Evolutionary conservation across 2,113 vertebrate species (phyloP).

Genomic region (Psilopogon haemacephalus): DNA sequence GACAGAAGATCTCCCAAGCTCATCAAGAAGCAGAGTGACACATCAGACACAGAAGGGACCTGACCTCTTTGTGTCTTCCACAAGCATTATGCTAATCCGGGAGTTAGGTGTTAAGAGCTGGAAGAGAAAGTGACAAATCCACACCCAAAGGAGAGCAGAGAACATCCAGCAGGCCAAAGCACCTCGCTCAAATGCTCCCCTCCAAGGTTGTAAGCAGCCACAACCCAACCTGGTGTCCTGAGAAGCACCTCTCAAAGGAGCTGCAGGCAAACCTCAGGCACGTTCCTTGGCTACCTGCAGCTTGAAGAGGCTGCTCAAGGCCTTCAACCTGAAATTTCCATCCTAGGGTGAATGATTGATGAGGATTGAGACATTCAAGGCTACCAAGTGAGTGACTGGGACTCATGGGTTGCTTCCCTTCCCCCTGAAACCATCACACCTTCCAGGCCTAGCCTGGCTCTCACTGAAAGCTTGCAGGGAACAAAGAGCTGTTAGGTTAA

Average conservation of each 20-base stretch:
- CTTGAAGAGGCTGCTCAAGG: neutral
- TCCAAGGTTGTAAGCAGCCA: neutral
- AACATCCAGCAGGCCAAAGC: neutral
- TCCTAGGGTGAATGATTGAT: neutral
- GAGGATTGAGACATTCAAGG: neutral
- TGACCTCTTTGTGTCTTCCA: neutral
- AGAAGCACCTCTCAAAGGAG: neutral
- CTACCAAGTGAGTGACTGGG: neutral
- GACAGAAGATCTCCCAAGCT: neutral
- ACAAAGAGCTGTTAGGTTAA: neutral
- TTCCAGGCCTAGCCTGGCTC: neutral
- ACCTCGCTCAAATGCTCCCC: neutral
- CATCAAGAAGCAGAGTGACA: neutral
- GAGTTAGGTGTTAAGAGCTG: neutral
- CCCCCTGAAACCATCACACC: neutral
- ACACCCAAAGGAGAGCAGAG: neutral
- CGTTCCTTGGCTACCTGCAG: neutral
- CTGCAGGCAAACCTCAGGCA: neutral
- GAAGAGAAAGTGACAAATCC: slow-evolving; percentile 19
- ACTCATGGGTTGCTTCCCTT: neutral
- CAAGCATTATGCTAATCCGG: slow-evolving; percentile 1
- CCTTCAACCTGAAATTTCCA: neutral
- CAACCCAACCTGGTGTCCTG: neutral
- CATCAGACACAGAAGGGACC: neutral
- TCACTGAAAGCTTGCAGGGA: neutral